Percentiles rank a stretch among this genome's conserved stretches.
phyloP scores from a whole-genome alignment of 2,888 invertebrate species.

The Calameuta pallipes region DNA sequence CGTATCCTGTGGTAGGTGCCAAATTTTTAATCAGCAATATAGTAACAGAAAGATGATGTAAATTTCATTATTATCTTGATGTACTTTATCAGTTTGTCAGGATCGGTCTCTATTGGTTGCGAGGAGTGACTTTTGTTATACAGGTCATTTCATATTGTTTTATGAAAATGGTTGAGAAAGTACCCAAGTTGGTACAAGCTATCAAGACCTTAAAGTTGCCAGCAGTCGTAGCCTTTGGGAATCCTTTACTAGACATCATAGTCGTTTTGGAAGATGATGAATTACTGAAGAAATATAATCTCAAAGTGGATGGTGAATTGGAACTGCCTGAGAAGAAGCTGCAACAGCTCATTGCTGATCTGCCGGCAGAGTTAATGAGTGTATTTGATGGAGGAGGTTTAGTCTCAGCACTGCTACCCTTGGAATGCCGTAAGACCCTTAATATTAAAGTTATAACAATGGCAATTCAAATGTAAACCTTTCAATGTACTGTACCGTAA shows the following conservation, averaged over 20 bases:
- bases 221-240: conserved; percentile 58
- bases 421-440: background rate
- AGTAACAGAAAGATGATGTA: too few species aligned
- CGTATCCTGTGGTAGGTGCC: too few species aligned
- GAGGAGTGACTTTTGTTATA: too few species aligned
- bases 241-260: conserved; percentile 60
- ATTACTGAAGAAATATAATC: conserved; percentile 51
- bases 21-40: too few species aligned
- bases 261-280: conserved; percentile 46
- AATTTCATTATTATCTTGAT: too few species aligned
- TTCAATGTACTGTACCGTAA: too few species aligned
- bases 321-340: conserved; percentile 52
- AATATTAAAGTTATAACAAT: conserved; percentile 2
- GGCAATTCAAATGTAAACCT: too few species aligned
- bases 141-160: too few species aligned
- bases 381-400: conserved; percentile 21
- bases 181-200: background rate
- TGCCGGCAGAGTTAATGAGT: conserved; percentile 50
- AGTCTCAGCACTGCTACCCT: conserved; percentile 1
- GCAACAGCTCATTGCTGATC: conserved; percentile 45
- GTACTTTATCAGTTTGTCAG: too few species aligned
- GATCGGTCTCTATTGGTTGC: too few species aligned
- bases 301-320: conserved; percentile 54
- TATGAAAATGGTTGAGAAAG: conserved; percentile 2
- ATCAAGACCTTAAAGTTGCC: conserved; percentile 38